These are phyloP conservation scores for Megalops cyprinoides DNA, from an alignment of 2,797 vertebrate genomes.

Conservation along the genomic window DNA sequence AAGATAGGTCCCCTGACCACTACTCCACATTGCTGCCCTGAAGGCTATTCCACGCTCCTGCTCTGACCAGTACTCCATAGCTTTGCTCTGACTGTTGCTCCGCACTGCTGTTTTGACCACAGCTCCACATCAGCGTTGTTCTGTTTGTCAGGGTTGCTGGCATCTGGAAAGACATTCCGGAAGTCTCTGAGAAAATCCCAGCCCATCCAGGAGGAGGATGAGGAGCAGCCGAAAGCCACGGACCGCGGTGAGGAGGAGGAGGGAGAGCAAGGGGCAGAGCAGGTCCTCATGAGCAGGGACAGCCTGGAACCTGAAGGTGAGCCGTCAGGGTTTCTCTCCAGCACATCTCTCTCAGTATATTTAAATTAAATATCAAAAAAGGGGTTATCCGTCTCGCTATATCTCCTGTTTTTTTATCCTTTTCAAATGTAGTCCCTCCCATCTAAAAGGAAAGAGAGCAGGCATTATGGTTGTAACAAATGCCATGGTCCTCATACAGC, in stretches of 20 bases:
- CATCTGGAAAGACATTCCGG: conserved; percentile 60
- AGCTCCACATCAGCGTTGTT: background rate
- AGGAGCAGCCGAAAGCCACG: conserved; percentile 50
- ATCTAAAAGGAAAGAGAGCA: too few relatives aligned
- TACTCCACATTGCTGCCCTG: background rate
- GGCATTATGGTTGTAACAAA: too few relatives aligned
- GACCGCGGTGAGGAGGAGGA: conserved; percentile 42
- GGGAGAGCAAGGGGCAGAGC: conserved; percentile 50
- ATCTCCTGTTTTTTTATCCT: too few relatives aligned
- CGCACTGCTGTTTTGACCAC: background rate
- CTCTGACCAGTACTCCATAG: background rate
- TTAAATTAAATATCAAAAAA: too few relatives aligned
- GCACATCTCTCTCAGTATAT: too few relatives aligned
- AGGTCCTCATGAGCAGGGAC: conserved; percentile 68
- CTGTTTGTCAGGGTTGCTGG: conserved; percentile 47
- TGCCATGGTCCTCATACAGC: too few relatives aligned
- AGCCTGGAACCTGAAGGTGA: conserved; percentile 81
- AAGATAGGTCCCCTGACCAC: background rate
- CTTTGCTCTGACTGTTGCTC: background rate
- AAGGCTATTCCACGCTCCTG: background rate
- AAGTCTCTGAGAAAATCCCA: conserved; percentile 74
- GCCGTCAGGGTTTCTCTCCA: too few relatives aligned
- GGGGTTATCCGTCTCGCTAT: too few relatives aligned
- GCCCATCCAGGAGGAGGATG: conserved; percentile 64
- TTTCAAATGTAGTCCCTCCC: too few relatives aligned